A percentile compares a stretch with the other conserved stretches of the same genome.
phyloP scores from a whole-genome alignment of 2,797 vertebrate species.

The Takifugu ocellatus region DNA sequence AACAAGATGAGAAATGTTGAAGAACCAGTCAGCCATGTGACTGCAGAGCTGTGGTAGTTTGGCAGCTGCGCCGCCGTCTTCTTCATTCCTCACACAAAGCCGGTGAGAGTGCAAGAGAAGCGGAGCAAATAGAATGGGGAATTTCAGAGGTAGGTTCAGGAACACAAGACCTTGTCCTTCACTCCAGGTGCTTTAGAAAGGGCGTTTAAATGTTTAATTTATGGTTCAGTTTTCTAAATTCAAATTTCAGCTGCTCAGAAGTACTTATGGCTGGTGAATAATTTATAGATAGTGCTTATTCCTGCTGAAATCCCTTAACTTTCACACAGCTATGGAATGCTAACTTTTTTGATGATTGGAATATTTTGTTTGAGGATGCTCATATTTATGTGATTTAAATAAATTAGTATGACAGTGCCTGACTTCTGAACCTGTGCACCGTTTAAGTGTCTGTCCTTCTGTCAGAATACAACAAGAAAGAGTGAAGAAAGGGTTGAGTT shows the following conservation, averaged over 20 bases:
- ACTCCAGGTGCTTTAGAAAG: too few species aligned
- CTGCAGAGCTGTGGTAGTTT: constrained; percentile 24
- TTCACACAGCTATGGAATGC: not conserved
- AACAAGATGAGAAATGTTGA: constrained; percentile 54
- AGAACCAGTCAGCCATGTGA: constrained; percentile 60
- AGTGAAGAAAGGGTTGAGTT: constrained; percentile 1
- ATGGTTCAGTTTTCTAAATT: constrained; percentile 26
- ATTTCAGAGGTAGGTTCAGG: not conserved
- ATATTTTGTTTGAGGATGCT: not conserved
- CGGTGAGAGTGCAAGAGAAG: constrained; percentile 18
- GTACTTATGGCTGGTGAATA: constrained; percentile 22
- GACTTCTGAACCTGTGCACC: not conserved
- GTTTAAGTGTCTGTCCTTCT: not conserved
- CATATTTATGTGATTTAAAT: constrained; percentile 10
- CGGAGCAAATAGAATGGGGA: constrained; percentile 46
- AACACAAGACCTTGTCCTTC: too few species aligned
- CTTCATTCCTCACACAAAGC: constrained; percentile 27
- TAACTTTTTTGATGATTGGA: not conserved
- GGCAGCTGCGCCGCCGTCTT: constrained; percentile 24
- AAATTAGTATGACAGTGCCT: not conserved
- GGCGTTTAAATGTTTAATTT: constrained; percentile 16
- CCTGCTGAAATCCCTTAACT: not conserved
- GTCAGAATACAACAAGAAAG: not conserved
- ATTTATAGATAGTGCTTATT: constrained; percentile 23
- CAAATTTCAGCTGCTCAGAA: constrained; percentile 27